Evolutionary conservation across 2,797 vertebrate genomes (phyloP).

Genomic region (Enteromius afrohamiltoni): DNA sequence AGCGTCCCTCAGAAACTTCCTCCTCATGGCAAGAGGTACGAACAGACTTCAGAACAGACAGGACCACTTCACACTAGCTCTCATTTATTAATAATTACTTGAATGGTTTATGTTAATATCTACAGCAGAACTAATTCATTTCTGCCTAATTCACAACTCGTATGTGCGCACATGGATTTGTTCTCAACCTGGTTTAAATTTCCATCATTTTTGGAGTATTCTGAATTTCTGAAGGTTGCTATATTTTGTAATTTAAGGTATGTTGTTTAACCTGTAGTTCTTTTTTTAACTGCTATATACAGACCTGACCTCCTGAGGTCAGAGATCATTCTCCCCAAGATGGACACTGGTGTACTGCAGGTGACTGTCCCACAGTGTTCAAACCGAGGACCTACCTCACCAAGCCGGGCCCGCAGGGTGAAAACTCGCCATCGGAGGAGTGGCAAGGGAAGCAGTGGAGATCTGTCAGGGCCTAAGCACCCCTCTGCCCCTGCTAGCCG

Average conservation of each 20-base stretch:
- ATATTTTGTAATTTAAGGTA: neutral
- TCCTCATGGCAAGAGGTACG: conserved; percentile 88
- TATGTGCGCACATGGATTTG: no score
- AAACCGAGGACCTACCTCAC: conserved; percentile 90
- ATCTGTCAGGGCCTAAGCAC: conserved; percentile 82
- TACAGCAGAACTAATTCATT: no score
- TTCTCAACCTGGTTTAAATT: no score
- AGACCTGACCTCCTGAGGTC: conserved; percentile 95
- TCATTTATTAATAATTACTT: neutral
- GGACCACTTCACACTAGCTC: neutral
- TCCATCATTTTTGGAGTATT: no score
- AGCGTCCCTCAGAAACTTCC: conserved; percentile 92
- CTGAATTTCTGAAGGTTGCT: no score
- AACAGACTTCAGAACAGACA: neutral
- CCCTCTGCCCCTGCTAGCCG: conserved; percentile 74
- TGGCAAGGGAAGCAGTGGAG: conserved; percentile 87
- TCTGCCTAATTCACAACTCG: no score
- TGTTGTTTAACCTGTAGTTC: conserved; percentile 42
- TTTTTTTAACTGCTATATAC: conserved; percentile 45
- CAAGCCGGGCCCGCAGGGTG: conserved; percentile 87
- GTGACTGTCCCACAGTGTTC: conserved; percentile 88
- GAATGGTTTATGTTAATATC: neutral
- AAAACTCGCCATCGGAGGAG: conserved; percentile 91
- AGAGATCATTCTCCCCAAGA: conserved; percentile 82
- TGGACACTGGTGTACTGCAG: conserved; percentile 72